Conservation (phyloP, 2,113 vertebrate species). For the Gavialis gangeticus region DNA sequence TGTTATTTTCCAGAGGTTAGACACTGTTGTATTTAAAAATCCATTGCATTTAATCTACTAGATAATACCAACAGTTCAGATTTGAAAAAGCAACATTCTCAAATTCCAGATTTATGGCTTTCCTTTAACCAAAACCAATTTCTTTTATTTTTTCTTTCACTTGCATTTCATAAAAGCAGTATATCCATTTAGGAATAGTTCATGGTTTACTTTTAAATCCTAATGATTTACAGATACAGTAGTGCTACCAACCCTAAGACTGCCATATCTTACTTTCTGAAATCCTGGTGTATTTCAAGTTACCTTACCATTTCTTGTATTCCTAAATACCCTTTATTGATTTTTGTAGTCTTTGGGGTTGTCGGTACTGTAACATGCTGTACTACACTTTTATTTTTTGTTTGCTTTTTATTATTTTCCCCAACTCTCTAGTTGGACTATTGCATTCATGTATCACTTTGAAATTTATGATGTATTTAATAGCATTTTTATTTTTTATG, state of each 20-base stretch:
- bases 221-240: slow-evolving; percentile 4
- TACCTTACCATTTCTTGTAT: background rate
- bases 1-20: slow-evolving; percentile 35
- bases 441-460: slow-evolving; percentile 72
- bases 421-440: slow-evolving; percentile 56
- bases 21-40: slow-evolving; percentile 29
- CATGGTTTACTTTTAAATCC: slow-evolving; percentile 26
- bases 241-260: background rate
- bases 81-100: slow-evolving; percentile 50
- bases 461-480: slow-evolving; percentile 79
- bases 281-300: slow-evolving; percentile 35
- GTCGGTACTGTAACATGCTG: background rate
- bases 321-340: slow-evolving; percentile 12
- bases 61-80: slow-evolving; percentile 16
- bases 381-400: slow-evolving; percentile 30
- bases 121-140: background rate
- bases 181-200: background rate
- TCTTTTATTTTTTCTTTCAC: background rate
- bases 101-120: slow-evolving; percentile 41
- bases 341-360: slow-evolving; percentile 30
- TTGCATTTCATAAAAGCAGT: slow-evolving; percentile 22
- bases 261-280: background rate
- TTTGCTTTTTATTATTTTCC: slow-evolving; percentile 74
- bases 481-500: slow-evolving; percentile 78
- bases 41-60: background rate